These are phyloP conservation scores for Rotaria sp. DNA, from an alignment of 2,888 invertebrate species.

Conservation along the genomic window DNA sequence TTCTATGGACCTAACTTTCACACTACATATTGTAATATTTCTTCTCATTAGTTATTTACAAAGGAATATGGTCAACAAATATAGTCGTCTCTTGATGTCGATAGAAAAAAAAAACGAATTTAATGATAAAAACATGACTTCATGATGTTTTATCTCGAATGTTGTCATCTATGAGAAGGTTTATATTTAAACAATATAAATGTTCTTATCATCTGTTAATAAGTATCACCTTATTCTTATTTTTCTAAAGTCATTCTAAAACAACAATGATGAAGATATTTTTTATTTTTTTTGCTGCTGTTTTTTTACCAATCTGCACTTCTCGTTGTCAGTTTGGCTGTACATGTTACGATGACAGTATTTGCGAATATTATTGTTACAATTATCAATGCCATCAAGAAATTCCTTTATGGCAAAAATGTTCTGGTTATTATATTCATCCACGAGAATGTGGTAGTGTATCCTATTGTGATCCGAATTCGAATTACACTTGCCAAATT, in stretches of 20 bases:
- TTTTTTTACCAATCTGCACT: neutral
- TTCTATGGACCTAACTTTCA: too few species aligned
- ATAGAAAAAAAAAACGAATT: too few species aligned
- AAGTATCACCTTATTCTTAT: neutral
- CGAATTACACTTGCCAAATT: neutral
- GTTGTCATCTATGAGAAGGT: too few species aligned
- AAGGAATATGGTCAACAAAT: too few species aligned
- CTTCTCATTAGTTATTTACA: too few species aligned
- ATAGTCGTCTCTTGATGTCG: too few species aligned
- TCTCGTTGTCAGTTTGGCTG: neutral
- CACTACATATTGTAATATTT: too few species aligned
- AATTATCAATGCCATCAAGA: neutral
- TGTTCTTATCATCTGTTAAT: neutral
- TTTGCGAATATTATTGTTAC: neutral
- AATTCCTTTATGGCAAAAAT: neutral
- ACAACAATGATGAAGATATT: neutral
- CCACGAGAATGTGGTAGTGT: neutral
- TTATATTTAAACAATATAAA: neutral
- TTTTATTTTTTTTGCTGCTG: neutral
- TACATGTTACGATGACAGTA: neutral
- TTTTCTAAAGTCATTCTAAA: neutral
- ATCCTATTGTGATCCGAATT: neutral
- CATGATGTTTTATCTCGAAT: too few species aligned
- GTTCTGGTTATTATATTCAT: constrained; percentile 1
- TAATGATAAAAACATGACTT: too few species aligned